Conservation (phyloP, 1,140 invertebrate genomes). For the Brachystomella parvula region DNA sequence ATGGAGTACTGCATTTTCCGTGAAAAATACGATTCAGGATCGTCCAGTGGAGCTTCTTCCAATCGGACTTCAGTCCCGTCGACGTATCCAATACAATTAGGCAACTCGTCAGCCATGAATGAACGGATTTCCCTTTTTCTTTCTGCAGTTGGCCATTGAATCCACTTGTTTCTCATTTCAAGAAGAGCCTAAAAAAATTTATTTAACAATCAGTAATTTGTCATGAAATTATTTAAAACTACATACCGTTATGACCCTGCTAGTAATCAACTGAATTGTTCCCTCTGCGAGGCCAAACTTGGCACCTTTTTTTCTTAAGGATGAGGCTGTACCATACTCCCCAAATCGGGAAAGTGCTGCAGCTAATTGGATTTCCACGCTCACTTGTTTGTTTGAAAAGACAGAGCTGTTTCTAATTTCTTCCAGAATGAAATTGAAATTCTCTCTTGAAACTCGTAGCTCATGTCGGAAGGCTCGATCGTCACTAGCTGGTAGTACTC, state of each 20-base stretch:
- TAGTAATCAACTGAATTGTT: neutral
- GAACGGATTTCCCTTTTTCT: no score
- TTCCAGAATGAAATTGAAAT: neutral
- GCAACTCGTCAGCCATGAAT: constrained; percentile 7
- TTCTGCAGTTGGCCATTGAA: no score
- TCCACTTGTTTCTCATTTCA: neutral
- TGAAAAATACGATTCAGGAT: constrained; percentile 19
- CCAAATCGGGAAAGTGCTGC: constrained; percentile 3
- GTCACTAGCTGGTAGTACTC: no score
- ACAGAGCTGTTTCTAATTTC: neutral
- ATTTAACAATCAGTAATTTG: no score
- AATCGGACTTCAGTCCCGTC: constrained; percentile 16
- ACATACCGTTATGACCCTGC: neutral
- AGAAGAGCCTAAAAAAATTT: no score
- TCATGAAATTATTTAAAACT: no score
- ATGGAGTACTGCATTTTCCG: constrained; percentile 22
- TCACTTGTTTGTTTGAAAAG: neutral
- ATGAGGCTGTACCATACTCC: neutral
- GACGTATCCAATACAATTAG: constrained; percentile 21
- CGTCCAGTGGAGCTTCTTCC: constrained; percentile 14
- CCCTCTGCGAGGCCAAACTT: constrained; percentile 17
- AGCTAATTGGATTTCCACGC: neutral
- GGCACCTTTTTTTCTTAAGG: neutral
- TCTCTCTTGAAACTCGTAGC: neutral
- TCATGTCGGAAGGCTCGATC: constrained; percentile 10